These are phyloP conservation scores for Crenuchus spilurus DNA, from an alignment of 2,797 vertebrate genomes.

Conservation along the genomic window DNA sequence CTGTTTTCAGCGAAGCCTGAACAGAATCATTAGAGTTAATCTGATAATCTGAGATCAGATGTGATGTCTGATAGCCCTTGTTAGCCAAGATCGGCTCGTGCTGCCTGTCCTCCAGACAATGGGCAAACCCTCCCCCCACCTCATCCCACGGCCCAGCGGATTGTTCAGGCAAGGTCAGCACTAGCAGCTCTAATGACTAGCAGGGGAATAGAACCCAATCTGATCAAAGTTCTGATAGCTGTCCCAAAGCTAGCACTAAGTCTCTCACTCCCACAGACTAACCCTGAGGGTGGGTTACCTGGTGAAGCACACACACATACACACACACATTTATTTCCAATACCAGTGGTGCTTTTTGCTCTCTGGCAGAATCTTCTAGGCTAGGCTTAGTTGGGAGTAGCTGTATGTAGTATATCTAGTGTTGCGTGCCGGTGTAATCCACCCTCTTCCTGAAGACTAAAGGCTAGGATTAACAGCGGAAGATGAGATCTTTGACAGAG, in stretches of 20 bases:
- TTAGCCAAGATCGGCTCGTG: constrained; percentile 24
- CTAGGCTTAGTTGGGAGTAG: neutral
- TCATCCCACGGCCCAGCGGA: constrained; percentile 5
- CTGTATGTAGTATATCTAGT: constrained; percentile 57
- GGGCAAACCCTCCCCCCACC: neutral
- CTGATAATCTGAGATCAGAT: constrained; percentile 51
- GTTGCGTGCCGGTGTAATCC: constrained; percentile 69
- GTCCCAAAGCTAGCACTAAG: constrained; percentile 28
- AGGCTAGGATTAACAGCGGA: constrained; percentile 70
- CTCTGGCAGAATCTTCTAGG: constrained; percentile 11
- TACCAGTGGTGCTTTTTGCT: constrained; percentile 7
- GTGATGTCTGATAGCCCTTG: constrained; percentile 48
- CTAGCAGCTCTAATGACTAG: constrained; percentile 41
- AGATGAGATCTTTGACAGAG: constrained; percentile 68
- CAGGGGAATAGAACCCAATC: constrained; percentile 32
- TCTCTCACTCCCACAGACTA: constrained; percentile 20
- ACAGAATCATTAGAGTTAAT: constrained; percentile 47
- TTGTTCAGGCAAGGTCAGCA: constrained; percentile 49
- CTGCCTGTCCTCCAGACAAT: constrained; percentile 18
- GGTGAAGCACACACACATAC: constrained; percentile 11
- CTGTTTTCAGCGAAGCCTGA: constrained; percentile 15
- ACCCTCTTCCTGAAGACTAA: constrained; percentile 68
- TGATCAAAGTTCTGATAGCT: constrained; percentile 48
- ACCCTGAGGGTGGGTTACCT: constrained; percentile 28
- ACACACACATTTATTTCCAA: constrained; percentile 13